These are phyloP conservation scores for Saccostrea echinata DNA, from an alignment of 1,140 invertebrate species.

Conservation along the genomic window DNA sequence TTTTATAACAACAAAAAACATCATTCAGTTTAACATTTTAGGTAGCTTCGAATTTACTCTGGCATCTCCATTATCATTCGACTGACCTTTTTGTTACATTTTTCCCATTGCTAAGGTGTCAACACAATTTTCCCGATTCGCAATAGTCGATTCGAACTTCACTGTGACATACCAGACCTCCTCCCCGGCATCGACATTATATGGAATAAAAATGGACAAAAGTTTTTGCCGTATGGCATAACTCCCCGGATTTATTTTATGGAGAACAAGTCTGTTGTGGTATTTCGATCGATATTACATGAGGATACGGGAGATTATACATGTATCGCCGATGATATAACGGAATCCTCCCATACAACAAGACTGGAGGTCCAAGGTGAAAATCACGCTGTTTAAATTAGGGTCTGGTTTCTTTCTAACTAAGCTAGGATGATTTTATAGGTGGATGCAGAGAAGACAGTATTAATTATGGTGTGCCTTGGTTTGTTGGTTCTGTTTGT, in stretches of 20 bases:
- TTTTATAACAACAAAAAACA: no score
- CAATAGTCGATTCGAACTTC: background rate
- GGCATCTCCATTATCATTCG: background rate
- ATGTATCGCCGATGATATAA: constrained; percentile 15
- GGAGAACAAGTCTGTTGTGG: constrained; percentile 20
- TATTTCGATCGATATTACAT: constrained; percentile 21
- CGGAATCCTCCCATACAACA: background rate
- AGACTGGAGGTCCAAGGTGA: background rate
- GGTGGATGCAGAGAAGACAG: background rate
- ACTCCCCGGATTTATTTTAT: constrained; percentile 14
- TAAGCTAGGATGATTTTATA: background rate
- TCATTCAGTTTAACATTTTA: no score
- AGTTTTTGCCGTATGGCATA: constrained; percentile 28
- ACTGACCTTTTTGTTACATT: background rate
- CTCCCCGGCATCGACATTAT: background rate
- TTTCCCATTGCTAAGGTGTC: constrained; percentile 15
- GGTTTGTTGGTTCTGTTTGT: background rate
- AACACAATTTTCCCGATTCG: background rate
- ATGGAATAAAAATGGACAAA: constrained; percentile 18
- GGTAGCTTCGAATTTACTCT: background rate
- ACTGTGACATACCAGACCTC: background rate
- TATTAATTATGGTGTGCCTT: constrained; percentile 16
- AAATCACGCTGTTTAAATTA: background rate
- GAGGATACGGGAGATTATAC: background rate
- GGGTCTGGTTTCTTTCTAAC: constrained; percentile 30